phyloP scores from a whole-genome alignment of 1,140 invertebrate genomes.

The Drosophila dunni region DNA sequence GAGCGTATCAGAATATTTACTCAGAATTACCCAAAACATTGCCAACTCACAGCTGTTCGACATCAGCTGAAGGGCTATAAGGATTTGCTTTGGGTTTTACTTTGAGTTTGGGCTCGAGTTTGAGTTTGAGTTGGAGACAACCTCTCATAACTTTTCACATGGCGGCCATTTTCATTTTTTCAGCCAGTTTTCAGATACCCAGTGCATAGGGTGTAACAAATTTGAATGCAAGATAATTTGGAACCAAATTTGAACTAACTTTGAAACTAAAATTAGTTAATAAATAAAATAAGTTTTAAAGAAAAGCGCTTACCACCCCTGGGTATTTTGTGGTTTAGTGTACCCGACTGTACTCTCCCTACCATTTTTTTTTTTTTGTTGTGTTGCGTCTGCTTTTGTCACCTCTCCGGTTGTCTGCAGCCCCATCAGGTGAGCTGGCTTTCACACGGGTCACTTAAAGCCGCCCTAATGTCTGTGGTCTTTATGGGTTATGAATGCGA shows the following conservation, averaged over 20 bases:
- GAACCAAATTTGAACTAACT: too few relatives aligned
- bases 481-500: constrained; percentile 64
- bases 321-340: too few relatives aligned
- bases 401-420: not conserved
- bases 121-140: not conserved
- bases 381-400: not conserved
- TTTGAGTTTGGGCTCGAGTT: not conserved
- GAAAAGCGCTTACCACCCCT: too few relatives aligned
- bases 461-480: constrained; percentile 70
- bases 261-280: too few relatives aligned
- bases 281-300: too few relatives aligned
- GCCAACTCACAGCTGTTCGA: constrained; percentile 46
- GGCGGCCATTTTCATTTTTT: constrained; percentile 28
- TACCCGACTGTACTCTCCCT: not conserved
- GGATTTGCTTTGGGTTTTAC: too few relatives aligned
- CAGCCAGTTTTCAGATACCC: not conserved
- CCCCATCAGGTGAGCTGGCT: constrained; percentile 7
- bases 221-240: too few relatives aligned
- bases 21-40: constrained; percentile 71
- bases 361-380: not conserved
- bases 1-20: not conserved
- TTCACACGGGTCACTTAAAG: constrained; percentile 53
- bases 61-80: constrained; percentile 46
- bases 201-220: too few relatives aligned
- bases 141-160: constrained; percentile 16